Base-by-base conservation (phyloP, 1,140 invertebrate species). In the Drosophila asahinai region DNA sequence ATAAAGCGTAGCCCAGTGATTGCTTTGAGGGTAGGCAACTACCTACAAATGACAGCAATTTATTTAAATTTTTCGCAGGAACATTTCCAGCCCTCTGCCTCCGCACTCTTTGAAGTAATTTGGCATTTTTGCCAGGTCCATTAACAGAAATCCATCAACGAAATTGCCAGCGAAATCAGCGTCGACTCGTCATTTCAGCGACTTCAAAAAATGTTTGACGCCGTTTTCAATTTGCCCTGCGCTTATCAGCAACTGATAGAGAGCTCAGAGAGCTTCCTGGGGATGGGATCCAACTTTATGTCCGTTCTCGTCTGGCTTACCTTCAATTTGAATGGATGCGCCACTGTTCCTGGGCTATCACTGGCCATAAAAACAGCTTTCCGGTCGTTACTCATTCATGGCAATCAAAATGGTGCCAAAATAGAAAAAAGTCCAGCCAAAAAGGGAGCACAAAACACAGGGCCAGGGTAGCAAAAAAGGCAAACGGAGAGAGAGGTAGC, bases 331-430 rank as follows among this genome's bases (percentile, higher is more conserved):
- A 60, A 52, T 72, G 67, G 70, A 60, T 73, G 74, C 62, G 73
- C 61, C 73, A 47, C 47, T 66, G 72, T 45, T 57, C 17, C 71
- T 19, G 51, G 68, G 81, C 81, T 89, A 89, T 89, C 84, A 90
- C 77, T 89, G 86, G 86, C 60, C 86, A 90, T 90, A 90, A 90
- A 90, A 90, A 86, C 86, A 91, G 86, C 86, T 90, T 90, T 90
- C 86, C 86, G 86, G 79, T 90, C 86, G 86, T 90, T 90, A 90
- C 86, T 90, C 86, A 90, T 90, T 90, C 86, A 90, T 90, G 81
- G 79, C 86, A 90, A 89, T 89, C 82, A 89, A 89, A 89, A 90
- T 86, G 86, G 81, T 89, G 86, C 81, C 86, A 86, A 90, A 89
- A 86, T 82, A 84, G 79, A 89, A 89, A 80, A 90, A 90, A 81